Conservation (phyloP, 2,797 vertebrate species). For the Amblyraja radiata region DNA sequence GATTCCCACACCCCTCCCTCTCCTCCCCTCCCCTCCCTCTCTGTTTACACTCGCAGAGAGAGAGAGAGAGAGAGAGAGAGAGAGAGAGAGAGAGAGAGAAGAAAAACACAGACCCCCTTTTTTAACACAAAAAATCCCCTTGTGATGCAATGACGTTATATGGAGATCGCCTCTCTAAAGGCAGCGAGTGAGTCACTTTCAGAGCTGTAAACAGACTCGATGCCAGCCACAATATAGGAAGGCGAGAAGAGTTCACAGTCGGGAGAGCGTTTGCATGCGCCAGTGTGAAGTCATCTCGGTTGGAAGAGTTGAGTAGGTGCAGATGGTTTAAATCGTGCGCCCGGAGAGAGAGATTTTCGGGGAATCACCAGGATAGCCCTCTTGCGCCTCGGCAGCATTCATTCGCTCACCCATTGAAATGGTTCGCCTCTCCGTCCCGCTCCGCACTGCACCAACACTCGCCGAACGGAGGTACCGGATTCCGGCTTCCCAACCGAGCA, state of each 20-base stretch:
- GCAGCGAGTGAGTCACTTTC: slow-evolving; percentile 3
- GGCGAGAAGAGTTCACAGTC: neutral
- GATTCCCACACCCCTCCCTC: too few relatives aligned
- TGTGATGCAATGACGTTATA: slow-evolving; percentile 34
- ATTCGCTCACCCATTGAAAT: slow-evolving; percentile 8
- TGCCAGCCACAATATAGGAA: slow-evolving; percentile 28
- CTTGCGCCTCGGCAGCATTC: neutral
- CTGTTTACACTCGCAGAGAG: slow-evolving; percentile 16
- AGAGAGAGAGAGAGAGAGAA: too few relatives aligned
- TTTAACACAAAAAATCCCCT: slow-evolving; percentile 21
- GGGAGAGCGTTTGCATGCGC: neutral
- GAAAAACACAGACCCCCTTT: neutral
- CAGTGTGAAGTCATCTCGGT: neutral
- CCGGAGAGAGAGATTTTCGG: neutral
- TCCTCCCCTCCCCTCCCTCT: too few relatives aligned
- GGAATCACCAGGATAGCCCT: neutral
- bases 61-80: too few relatives aligned
- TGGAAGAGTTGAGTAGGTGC: neutral
- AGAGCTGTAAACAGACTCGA: neutral
- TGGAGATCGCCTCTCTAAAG: slow-evolving; percentile 15
- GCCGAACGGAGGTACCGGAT: neutral
- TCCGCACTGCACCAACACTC: neutral
- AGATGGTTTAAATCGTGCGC: slow-evolving; percentile 11
- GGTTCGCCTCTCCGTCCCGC: neutral
- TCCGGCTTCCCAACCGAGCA: neutral